Evolutionary conservation across 2,113 vertebrate genomes (phyloP).

Genomic region (Petrocephalus zakoni): DNA sequence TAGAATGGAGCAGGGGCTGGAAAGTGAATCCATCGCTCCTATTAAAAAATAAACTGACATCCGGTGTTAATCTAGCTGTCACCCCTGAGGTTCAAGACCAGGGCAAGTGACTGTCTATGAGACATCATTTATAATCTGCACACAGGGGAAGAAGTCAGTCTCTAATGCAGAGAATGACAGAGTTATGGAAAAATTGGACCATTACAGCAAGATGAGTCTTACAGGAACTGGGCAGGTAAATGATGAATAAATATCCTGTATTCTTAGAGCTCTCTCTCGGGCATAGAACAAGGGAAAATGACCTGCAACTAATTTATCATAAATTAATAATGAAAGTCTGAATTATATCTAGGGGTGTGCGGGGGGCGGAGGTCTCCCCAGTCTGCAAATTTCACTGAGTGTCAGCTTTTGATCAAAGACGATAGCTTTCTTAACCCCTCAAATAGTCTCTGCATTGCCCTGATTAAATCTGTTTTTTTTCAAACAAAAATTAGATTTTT

Average conservation of each 20-base stretch:
- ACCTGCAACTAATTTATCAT: neutral
- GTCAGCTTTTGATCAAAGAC: neutral
- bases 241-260: neutral
- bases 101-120: neutral
- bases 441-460: neutral
- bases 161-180: neutral
- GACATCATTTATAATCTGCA: neutral
- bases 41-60: neutral
- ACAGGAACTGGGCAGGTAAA: neutral
- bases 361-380: too few species aligned
- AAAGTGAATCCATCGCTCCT: neutral
- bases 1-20: neutral
- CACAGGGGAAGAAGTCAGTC: neutral
- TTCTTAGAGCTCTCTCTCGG: neutral
- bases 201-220: neutral
- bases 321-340: neutral
- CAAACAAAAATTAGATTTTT: neutral
- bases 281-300: neutral
- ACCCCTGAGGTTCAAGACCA: neutral
- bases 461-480: neutral
- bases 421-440: neutral
- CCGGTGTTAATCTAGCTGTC: neutral
- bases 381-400: neutral
- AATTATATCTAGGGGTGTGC: neutral
- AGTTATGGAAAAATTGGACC: neutral